Percentiles rank a stretch among this genome's conserved stretches.
These are phyloP conservation scores for Corvus moneduloides DNA, from an alignment of 2,113 vertebrate species.

Conservation along the genomic window DNA sequence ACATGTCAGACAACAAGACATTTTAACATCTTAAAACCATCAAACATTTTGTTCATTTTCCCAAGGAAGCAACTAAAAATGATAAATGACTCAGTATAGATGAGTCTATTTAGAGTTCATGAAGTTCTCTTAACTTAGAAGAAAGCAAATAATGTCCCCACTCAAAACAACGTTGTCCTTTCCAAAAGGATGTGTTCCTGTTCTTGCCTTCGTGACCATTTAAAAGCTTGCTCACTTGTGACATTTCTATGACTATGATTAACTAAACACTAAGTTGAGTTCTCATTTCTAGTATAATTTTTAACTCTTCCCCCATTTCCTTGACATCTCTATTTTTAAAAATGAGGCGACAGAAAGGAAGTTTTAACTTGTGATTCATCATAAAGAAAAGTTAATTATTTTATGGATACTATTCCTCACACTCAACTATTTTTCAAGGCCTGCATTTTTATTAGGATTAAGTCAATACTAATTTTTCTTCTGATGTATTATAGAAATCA, in stretches of 20 bases:
- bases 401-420: neutral
- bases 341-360: neutral
- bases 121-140: neutral
- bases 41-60: neutral
- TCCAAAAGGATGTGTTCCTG: neutral
- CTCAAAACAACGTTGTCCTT: neutral
- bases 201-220: neutral
- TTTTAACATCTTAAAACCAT: neutral
- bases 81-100: neutral
- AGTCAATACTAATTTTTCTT: neutral
- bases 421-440: neutral
- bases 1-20: neutral
- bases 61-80: neutral
- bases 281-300: neutral
- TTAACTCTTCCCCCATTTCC: neutral
- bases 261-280: neutral
- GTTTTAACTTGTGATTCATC: neutral
- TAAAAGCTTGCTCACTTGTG: neutral
- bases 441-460: neutral
- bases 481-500: neutral
- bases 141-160: neutral
- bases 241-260: neutral
- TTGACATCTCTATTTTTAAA: slow-evolving; percentile 7
- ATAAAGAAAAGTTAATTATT: neutral
- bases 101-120: neutral